phyloP scores from a whole-genome alignment of 2,797 vertebrate species.

The Halcyon leucocephala region DNA sequence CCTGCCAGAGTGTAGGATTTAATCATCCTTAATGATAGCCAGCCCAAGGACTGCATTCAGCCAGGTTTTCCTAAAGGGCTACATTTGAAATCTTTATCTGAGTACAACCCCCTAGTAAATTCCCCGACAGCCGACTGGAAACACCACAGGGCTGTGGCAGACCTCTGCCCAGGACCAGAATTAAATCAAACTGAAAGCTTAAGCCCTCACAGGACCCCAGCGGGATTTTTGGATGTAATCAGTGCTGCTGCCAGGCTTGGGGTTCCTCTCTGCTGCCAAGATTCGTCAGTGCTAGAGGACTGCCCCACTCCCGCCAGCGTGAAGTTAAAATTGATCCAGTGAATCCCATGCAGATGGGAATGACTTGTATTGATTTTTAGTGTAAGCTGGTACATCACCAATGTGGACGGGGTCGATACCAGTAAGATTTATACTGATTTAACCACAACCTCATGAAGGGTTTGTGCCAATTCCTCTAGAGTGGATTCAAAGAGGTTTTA shows the following conservation, averaged over 20 bases:
- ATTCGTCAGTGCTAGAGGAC: neutral
- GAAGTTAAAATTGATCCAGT: neutral
- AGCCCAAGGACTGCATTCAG: neutral
- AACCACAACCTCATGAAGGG: rapidly evolving
- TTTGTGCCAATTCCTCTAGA: neutral
- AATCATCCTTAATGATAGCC: slow-evolving; percentile 23
- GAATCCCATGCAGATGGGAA: neutral
- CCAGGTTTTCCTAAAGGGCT: slow-evolving; percentile 14
- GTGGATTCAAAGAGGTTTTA: neutral
- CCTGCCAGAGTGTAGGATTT: slow-evolving; percentile 6
- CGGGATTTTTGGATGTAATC: neutral
- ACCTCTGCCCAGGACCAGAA: neutral
- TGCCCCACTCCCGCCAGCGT: rapidly evolving
- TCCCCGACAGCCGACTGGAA: neutral
- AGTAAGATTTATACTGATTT: neutral
- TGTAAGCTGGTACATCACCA: neutral
- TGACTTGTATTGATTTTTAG: neutral
- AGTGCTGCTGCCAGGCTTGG: neutral
- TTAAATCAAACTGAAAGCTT: neutral
- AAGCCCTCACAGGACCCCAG: neutral
- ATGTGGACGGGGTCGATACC: neutral
- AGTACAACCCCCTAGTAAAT: neutral
- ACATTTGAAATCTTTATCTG: neutral
- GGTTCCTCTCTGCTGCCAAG: neutral
- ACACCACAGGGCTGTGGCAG: neutral